These are phyloP conservation scores for Trachelus iudaicus DNA, from an alignment of 2,888 invertebrate genomes.

Conservation along the genomic window DNA sequence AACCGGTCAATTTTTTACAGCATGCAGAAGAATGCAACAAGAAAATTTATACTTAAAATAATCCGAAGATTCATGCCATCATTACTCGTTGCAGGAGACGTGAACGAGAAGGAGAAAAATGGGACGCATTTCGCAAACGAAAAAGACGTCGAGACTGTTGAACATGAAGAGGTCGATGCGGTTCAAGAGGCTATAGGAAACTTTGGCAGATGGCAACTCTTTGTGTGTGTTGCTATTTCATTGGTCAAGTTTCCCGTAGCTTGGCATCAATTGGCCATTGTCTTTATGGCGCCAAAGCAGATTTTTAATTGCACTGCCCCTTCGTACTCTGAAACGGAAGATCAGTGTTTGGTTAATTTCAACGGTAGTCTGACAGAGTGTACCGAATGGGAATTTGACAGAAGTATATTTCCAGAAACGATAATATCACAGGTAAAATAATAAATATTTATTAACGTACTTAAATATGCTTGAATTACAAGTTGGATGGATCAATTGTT, in stretches of 20 bases:
- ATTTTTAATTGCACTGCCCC: conserved; percentile 69
- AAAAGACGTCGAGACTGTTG: conserved; percentile 38
- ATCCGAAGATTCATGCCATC: not conserved
- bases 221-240: conserved; percentile 76
- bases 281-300: conserved; percentile 79
- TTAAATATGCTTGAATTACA: not conserved
- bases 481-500: not conserved
- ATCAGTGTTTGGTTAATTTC: conserved; percentile 54
- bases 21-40: not conserved
- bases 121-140: conserved; percentile 32
- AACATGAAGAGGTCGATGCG: conserved; percentile 68
- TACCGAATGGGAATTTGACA: conserved; percentile 71
- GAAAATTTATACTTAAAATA: not conserved
- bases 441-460: not conserved
- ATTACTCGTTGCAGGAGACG: conserved; percentile 35
- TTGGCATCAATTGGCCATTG: conserved; percentile 84
- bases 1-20: not conserved
- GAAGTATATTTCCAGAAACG: conserved; percentile 76
- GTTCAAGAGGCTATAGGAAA: conserved; percentile 78
- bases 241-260: conserved; percentile 82
- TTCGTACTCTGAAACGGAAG: conserved; percentile 35
- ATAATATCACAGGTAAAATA: conserved; percentile 71
- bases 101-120: conserved; percentile 45
- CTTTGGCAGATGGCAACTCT: conserved; percentile 80
- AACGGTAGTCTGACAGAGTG: conserved; percentile 69